These are phyloP conservation scores for Ciconia stormi DNA, from an alignment of 2,113 vertebrate species.

Conservation along the genomic window DNA sequence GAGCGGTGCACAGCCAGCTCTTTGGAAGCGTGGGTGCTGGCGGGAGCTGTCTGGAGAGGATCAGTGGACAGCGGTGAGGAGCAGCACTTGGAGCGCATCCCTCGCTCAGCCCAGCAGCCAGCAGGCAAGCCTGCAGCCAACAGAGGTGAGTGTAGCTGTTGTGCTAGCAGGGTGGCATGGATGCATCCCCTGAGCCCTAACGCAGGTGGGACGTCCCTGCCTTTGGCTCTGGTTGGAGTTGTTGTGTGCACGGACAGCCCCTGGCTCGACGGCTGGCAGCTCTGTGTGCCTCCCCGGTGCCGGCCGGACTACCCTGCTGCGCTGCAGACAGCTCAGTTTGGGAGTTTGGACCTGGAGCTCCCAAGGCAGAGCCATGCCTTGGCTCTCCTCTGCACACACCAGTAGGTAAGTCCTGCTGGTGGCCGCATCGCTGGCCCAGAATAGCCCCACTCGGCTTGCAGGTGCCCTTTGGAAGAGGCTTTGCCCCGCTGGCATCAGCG, in stretches of 20 bases:
- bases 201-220: fast-evolving
- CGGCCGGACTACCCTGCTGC: background rate
- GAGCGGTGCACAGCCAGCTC: background rate
- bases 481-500: background rate
- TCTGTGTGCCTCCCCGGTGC: background rate
- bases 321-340: background rate
- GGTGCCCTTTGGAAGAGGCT: background rate
- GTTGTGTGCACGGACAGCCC: fast-evolving
- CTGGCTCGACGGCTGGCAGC: background rate
- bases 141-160: background rate
- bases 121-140: fast-evolving
- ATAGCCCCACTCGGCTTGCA: background rate
- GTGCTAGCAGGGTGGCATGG: background rate
- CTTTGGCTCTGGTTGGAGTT: background rate
- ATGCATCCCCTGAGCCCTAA: background rate
- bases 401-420: background rate
- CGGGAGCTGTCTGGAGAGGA: background rate
- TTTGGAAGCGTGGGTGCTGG: background rate
- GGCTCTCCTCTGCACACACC: background rate
- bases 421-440: fast-evolving
- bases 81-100: background rate
- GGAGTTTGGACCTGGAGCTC: background rate
- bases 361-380: background rate
- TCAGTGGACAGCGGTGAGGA: fast-evolving
- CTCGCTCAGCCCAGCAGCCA: background rate